phyloP scores from a whole-genome alignment of 1,140 invertebrate species.

The Adelges cooleyi region DNA sequence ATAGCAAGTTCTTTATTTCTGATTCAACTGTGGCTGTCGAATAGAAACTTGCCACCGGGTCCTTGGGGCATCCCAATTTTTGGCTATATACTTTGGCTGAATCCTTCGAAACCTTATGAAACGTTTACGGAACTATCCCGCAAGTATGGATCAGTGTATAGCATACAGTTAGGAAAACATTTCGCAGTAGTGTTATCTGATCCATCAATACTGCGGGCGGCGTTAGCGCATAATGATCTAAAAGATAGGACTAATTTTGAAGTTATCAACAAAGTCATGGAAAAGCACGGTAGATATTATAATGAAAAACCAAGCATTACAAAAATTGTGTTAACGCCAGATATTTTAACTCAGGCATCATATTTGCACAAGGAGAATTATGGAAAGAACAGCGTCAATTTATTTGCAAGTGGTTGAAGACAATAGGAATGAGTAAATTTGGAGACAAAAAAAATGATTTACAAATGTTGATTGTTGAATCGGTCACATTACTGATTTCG shows the following conservation, averaged over 20 bases:
- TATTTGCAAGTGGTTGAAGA: conserved; percentile 54
- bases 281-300: conserved; percentile 65
- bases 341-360: conserved; percentile 50
- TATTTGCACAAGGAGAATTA: conserved; percentile 63
- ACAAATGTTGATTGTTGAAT: conserved; percentile 51
- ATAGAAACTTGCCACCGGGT: conserved; percentile 52
- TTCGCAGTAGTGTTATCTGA: conserved; percentile 63
- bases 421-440: conserved; percentile 61
- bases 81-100: conserved; percentile 63
- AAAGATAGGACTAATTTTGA: conserved; percentile 63
- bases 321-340: conserved; percentile 35
- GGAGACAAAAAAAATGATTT: conserved; percentile 48
- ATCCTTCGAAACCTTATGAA: conserved; percentile 52
- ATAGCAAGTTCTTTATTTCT: neutral
- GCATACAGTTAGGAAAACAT: conserved; percentile 57
- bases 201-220: conserved; percentile 52
- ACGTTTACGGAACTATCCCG: conserved; percentile 51
- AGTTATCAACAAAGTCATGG: conserved; percentile 73
- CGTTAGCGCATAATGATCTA: conserved; percentile 55
- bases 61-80: conserved; percentile 63
- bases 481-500: conserved; percentile 47
- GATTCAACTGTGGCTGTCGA: neutral
- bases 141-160: conserved; percentile 59
- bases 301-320: too few species aligned
- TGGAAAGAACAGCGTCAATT: conserved; percentile 78